These are phyloP conservation scores for Galerucella nymphaeae DNA, from an alignment of 2,888 invertebrate species.

Conservation along the genomic window DNA sequence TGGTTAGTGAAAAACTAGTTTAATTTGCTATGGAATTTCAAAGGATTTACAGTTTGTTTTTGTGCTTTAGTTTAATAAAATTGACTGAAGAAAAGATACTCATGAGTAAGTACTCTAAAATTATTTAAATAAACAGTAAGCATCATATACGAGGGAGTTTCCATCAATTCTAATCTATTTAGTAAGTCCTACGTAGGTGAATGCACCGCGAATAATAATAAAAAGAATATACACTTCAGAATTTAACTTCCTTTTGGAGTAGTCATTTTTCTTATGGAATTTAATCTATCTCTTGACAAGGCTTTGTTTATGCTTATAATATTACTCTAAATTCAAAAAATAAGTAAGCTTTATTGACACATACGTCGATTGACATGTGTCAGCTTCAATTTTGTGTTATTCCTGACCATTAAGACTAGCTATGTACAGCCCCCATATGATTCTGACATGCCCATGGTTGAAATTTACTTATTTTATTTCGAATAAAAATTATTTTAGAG, in stretches of 20 bases:
- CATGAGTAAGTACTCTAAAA: conserved; percentile 29
- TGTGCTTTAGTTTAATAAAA: conserved; percentile 18
- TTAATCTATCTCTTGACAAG: too few species aligned
- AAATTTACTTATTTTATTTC: too few species aligned
- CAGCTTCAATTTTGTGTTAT: too few species aligned
- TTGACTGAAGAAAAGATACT: conserved; percentile 20
- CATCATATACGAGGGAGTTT: not conserved
- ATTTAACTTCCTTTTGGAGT: too few species aligned
- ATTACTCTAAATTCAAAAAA: too few species aligned
- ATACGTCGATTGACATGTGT: too few species aligned
- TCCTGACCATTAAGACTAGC: too few species aligned
- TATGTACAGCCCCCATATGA: too few species aligned
- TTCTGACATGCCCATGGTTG: too few species aligned
- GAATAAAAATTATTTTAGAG: conserved; percentile 25
- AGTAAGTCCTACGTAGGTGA: not conserved
- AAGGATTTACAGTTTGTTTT: conserved; percentile 19
- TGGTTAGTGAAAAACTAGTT: conserved; percentile 9
- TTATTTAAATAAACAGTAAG: not conserved
- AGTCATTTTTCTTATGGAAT: too few species aligned
- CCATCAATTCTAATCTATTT: not conserved
- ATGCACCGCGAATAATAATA: not conserved
- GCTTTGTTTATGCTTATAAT: too few species aligned
- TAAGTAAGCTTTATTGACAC: too few species aligned
- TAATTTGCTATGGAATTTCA: conserved; percentile 18
- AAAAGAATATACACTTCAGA: not conserved